Conservation (phyloP, 1,140 invertebrate genomes). For the Drosophila subobscura region DNA sequence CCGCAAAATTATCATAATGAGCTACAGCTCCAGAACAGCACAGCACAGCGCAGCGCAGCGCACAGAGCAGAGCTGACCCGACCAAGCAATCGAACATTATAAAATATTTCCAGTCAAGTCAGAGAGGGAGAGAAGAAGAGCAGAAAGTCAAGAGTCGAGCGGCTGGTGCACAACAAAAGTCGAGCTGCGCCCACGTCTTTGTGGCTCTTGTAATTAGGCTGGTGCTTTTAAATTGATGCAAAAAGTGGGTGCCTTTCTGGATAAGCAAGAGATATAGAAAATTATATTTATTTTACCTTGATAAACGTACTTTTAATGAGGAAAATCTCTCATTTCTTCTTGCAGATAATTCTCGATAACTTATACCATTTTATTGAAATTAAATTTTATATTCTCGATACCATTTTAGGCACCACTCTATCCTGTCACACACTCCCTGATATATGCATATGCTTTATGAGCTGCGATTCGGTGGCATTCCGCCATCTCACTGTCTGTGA, state of each 20-base stretch:
- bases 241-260: too few species aligned
- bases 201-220: neutral
- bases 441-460: slow-evolving; percentile 22
- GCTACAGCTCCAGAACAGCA: slow-evolving; percentile 19
- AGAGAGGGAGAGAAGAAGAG: neutral
- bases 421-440: neutral
- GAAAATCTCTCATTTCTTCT: too few species aligned
- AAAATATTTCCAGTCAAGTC: slow-evolving; percentile 38
- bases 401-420: slow-evolving; percentile 12
- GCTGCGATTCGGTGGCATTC: slow-evolving; percentile 15
- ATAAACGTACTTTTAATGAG: too few species aligned
- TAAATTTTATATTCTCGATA: too few species aligned
- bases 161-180: slow-evolving; percentile 2
- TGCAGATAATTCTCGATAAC: too few species aligned
- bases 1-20: slow-evolving; percentile 73
- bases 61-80: neutral
- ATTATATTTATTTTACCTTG: too few species aligned
- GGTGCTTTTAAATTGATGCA: too few species aligned
- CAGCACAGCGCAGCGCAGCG: neutral
- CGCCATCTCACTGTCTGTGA: neutral
- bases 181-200: slow-evolving; percentile 20
- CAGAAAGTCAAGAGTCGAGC: neutral
- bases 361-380: neutral
- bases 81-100: slow-evolving; percentile 50
- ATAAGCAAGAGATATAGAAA: neutral